Evolutionary conservation across 2,797 vertebrate genomes (phyloP), one percentile per base, ranked within the genome.

Genomic region (Sebastes matsubarae): DNA sequence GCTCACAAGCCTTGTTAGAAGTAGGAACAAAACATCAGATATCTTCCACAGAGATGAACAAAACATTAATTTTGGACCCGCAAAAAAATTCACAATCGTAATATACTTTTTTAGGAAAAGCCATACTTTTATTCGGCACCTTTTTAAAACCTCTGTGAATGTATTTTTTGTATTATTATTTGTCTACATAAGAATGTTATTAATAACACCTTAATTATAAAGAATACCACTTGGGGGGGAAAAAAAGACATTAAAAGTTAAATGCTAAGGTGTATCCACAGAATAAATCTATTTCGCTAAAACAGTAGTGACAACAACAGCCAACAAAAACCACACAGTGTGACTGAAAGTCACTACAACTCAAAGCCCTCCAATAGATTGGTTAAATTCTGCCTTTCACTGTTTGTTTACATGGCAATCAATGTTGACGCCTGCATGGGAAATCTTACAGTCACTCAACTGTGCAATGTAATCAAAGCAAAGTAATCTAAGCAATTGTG

Each of bases 381-480:
- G 0, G 29, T 63, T 60, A 1, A 79, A 75, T 74, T 71, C 73
- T 24, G 16, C 77, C 54, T 29, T 63, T 59, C 66, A 54, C 4
- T 72, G 65, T 58, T 57, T 82, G 77, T 81, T 84, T 73, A 70
- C 80, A 65, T 20, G 34, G 4, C 4, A 72, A 85, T 85, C 72
- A 58, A 72, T 77, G 58, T 36, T 6, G 66, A 61, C 8, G 14
- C 58, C 27, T 36, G 57, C 36, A 3, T 24, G 60, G 20, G 24
- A 71, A 61, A 72, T 24, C 67, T 68, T 34, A 29, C 68, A 25
- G 32, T 46, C 66, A 25, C 18, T 58, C 59, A 52, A 22, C 64
- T 12, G 64, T 16, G 58, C 25, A 38, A 38, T n/a, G 16, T 18
- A 16, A 72, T 30, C 32, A 66, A 76, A 65, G 50, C 59, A 16